Evolutionary conservation across 2,113 vertebrate genomes (phyloP), one percentile per base, ranked within the genome.

Genomic region (Oxyura jamaicensis): DNA sequence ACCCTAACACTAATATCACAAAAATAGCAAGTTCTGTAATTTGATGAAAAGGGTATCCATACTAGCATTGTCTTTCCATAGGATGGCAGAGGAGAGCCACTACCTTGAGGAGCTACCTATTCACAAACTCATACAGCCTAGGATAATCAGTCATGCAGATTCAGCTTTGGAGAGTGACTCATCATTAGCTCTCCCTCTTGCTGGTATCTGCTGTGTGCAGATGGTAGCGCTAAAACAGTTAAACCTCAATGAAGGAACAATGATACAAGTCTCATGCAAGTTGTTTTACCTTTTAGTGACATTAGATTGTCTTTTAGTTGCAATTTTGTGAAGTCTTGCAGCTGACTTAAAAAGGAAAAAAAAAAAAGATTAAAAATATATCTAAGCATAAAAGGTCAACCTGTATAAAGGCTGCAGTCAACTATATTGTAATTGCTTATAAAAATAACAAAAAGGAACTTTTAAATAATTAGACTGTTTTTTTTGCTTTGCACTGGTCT

Each of bases 281-380:
- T 71, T 56, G n/a, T 5, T 89, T 97, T 97, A 98, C 98, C 98
- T 98, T 93, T 96, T 98, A n/a, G 67, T 93, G 88, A 67, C 68
- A 5, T 17, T 39, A 48, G 95, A 36, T 2, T 46, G 85, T 13
- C 23, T 97, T 86, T 88, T 97, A 28, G 87, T 65, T 56, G 95
- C 50, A 48, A 97, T 96, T 72, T 96, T 71, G 13, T 77, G 86
- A 65, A 98, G 95, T 75, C 96, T 97, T 96, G 97, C 95, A 71
- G 98, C 98, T 87, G 98, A 95, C 98, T 98, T 93, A 14, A 97
- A 96, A 94, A 60, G 81, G 41, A 41, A 44, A 90, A 89, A 91
- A 82, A 44, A 8, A 11, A 50, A 36, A 55, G 2, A 68, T 60
- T 65, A 65, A 68, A 69, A 19, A 62, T 6, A 48, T 2, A 35